phyloP scores from a whole-genome alignment of 2,797 vertebrate genomes.

The Neomorphus geoffroyi region DNA sequence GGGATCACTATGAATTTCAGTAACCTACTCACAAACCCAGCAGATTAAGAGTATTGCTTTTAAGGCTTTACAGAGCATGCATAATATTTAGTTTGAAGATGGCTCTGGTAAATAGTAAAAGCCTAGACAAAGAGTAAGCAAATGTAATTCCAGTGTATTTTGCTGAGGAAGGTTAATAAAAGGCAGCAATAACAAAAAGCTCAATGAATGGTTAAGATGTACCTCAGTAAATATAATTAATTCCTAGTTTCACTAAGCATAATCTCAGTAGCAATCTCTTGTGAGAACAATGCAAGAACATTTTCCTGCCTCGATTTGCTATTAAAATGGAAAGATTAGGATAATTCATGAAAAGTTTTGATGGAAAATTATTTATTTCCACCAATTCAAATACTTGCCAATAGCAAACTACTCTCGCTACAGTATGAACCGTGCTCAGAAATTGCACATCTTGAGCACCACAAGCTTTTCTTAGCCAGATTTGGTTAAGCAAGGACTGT shows the following conservation, averaged over 20 bases:
- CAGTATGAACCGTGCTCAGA: not conserved
- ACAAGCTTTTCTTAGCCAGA: constrained; percentile 36
- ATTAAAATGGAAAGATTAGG: not conserved
- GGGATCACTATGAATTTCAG: not conserved
- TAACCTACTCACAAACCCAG: not conserved
- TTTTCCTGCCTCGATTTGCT: not conserved
- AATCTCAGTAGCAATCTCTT: not conserved
- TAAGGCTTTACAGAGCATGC: not conserved
- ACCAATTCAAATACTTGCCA: not conserved
- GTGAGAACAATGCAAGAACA: fast-evolving
- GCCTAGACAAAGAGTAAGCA: not conserved
- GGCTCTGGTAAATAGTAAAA: not conserved
- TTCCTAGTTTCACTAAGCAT: not conserved
- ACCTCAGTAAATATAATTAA: not conserved
- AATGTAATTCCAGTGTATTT: not conserved
- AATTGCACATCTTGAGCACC: not conserved
- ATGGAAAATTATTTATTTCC: not conserved
- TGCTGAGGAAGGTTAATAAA: not conserved
- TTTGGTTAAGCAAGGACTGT: constrained; percentile 20
- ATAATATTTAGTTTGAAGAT: not conserved
- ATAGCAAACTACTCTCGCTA: not conserved
- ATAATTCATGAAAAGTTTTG: not conserved
- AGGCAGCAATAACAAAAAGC: not conserved
- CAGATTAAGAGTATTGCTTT: not conserved
- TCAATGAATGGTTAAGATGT: not conserved